These are phyloP conservation scores for Palloptera scutellata DNA, from an alignment of 2,888 invertebrate species.

Conservation along the genomic window DNA sequence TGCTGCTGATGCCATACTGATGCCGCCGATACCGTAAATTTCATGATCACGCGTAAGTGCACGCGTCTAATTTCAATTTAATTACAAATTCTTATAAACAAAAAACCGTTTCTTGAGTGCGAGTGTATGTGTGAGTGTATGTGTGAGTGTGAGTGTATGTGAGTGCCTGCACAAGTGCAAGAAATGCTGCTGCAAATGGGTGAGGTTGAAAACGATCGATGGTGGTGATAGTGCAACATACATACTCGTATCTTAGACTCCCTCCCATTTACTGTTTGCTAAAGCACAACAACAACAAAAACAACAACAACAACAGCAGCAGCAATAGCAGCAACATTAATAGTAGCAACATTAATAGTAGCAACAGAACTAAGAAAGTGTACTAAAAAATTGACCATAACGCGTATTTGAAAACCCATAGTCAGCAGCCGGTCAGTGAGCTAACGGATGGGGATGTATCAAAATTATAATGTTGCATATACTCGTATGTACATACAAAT, in stretches of 20 bases:
- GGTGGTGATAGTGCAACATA: not conserved
- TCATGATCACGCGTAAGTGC: not conserved
- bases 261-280: constrained; percentile 23
- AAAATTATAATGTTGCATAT: not conserved
- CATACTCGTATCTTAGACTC: no score
- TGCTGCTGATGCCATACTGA: no score
- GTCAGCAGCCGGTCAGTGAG: no score
- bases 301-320: not conserved
- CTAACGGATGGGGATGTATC: not conserved
- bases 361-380: no score
- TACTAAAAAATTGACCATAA: no score
- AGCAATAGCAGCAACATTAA: not conserved
- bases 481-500: no score
- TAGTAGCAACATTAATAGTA: no score
- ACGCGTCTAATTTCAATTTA: constrained; percentile 38
- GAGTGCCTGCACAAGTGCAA: not conserved
- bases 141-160: not conserved
- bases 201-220: not conserved
- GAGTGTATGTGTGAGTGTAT: not conserved
- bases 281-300: no score
- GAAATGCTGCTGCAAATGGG: not conserved
- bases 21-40: not conserved
- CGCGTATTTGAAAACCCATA: no score
- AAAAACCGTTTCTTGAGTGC: not conserved
- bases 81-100: constrained; percentile 42